phyloP scores from a whole-genome alignment of 2,113 vertebrate species.

The Engraulis encrasicolus region DNA sequence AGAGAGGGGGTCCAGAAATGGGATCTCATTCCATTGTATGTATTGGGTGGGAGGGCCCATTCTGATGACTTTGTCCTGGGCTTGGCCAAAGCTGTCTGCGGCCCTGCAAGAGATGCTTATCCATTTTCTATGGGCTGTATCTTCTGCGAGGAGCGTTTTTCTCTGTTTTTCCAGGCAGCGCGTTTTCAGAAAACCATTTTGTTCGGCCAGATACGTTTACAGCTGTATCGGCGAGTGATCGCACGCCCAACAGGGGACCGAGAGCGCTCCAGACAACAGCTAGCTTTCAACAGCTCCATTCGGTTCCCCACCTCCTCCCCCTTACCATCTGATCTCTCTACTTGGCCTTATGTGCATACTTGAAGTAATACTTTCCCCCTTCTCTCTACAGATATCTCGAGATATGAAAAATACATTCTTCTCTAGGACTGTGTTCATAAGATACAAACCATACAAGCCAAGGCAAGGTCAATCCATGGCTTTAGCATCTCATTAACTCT shows the following conservation, averaged over 20 bases:
- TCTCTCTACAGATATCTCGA: neutral
- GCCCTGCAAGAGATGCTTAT: constrained; percentile 20
- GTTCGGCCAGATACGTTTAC: neutral
- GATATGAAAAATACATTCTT: neutral
- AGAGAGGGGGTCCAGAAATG: too few relatives aligned
- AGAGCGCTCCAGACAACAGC: neutral
- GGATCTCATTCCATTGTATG: too few relatives aligned
- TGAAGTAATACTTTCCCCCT: neutral
- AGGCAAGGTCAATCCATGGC: neutral
- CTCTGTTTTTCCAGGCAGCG: neutral
- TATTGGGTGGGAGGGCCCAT: too few relatives aligned
- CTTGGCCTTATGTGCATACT: neutral
- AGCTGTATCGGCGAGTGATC: neutral
- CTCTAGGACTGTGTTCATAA: neutral
- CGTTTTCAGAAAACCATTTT: neutral
- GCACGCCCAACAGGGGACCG: neutral
- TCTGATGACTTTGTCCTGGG: too few relatives aligned
- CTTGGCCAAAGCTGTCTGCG: too few relatives aligned
- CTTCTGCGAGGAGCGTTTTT: neutral
- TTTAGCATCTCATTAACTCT: neutral
- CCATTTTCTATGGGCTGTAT: neutral
- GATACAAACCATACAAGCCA: neutral
- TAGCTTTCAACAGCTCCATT: neutral
- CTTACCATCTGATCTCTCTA: neutral
- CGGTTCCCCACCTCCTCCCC: neutral